Conservation (phyloP, 1,140 invertebrate species). For the Lerema accius region DNA sequence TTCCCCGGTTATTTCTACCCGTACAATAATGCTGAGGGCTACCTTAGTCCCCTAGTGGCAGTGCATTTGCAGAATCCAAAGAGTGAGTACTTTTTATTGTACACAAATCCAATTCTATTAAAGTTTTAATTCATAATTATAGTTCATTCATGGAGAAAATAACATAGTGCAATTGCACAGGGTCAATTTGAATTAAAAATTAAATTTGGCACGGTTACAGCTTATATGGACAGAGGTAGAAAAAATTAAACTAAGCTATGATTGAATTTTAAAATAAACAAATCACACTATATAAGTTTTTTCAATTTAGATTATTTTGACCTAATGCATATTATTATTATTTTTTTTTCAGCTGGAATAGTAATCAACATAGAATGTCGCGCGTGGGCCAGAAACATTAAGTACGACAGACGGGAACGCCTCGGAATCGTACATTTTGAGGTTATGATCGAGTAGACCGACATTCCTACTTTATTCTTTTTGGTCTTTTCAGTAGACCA, state of each 20-base stretch:
- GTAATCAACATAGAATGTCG: slow-evolving; percentile 95
- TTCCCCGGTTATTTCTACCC: slow-evolving; percentile 94
- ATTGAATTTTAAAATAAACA: slow-evolving; percentile 31
- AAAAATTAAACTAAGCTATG: no score
- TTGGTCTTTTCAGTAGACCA: slow-evolving; percentile 40
- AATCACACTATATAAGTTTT: no score
- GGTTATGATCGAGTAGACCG: slow-evolving; percentile 91
- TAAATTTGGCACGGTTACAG: no score
- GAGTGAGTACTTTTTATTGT: slow-evolving; percentile 86
- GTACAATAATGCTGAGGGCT: slow-evolving; percentile 91
- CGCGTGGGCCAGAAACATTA: slow-evolving; percentile 94
- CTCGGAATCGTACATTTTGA: slow-evolving; percentile 95
- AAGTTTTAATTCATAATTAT: no score
- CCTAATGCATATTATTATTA: no score
- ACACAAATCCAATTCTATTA: no score
- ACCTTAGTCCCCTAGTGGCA: slow-evolving; percentile 94
- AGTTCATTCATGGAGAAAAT: no score
- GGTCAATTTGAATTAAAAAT: no score
- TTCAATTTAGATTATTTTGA: no score
- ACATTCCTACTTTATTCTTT: slow-evolving; percentile 26
- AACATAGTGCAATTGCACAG: no score
- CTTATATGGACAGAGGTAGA: no score
- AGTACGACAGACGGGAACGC: slow-evolving; percentile 89
- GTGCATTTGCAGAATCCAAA: slow-evolving; percentile 91
- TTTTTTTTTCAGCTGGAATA: slow-evolving; percentile 90